Base-by-base conservation (phyloP, 2,113 vertebrate species). In the Gymnogyps californianus region DNA sequence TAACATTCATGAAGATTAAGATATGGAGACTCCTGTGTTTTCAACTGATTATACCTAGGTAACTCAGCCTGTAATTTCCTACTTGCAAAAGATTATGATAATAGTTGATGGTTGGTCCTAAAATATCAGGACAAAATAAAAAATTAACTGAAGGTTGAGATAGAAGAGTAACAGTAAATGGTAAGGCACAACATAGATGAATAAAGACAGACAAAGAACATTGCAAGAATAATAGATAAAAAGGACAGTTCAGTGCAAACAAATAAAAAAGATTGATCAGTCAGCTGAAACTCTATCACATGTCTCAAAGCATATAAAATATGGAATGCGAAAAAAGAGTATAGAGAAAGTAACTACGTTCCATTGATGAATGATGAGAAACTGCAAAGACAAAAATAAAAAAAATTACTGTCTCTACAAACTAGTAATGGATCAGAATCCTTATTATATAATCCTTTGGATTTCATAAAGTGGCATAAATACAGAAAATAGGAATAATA, bases 1-100 rank as follows among this genome's bases (percentile, higher is more conserved):
- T 65, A 84, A 93, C 38, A 87, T 94, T 78, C 13, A 71, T 71
- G 77, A 89, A 94, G 55, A 76, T 72, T 93, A 94, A 96, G 87
- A 89, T 69, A 31, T 13, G 31, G 71, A 79, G 12, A 90, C 16
- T 69, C 11, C 7, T 71, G n/a, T 51, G 16, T 95, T 95, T 97
- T 90, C 72, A 91, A 69, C 25, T 62, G 74, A 92, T 74, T 75
- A 21, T 82, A 74, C 44, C 28, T 87, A 40, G 8, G 28, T 65
- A 83, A 18, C 28, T 64, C 29, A 55, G 17, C 16, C 62, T 85
- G 22, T 85, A 49, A 75, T 65, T 91, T 97, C 5, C 40, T 71
- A 22, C 36, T 58, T 77, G 29, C 13, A 84, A 65, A 83, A 83
- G 29, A 75, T 32, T 78, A 64, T 75, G 66, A 44, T 89, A 88